Base-by-base conservation (phyloP, 2,888 invertebrate genomes). In the Drosophila lacicola region DNA sequence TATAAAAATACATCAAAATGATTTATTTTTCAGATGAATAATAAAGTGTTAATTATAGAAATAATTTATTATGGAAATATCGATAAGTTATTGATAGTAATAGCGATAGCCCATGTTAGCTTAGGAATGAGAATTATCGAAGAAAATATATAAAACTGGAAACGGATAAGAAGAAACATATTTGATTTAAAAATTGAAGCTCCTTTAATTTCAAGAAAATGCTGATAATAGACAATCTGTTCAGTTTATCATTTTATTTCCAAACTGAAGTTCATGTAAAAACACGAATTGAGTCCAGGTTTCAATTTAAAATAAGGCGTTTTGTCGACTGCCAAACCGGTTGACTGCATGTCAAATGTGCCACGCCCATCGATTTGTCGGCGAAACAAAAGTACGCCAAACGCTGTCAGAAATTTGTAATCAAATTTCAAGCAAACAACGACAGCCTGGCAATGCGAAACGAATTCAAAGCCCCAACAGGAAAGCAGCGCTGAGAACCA, bases 341-440 rank as follows among this genome's bases (percentile, higher is more conserved):
- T 21, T 39, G n/a, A 19, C 9, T 53, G 19, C 17, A 49, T 36
- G 13, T 6, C 14, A 33, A 36, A 41, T 34, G 58, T 41, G 66
- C 57, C 44, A 57, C 51, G 65, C 65, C 53, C 51, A 29, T 46
- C 29, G 4, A 45, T 11, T 10, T 14, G 13, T 2, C 13, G 4
- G 34, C 34, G 6, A 29, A 14, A 14, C 9, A 36, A 37, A 34
- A 42, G 13, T 45, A 14, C 5, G 14, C 37, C 8, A 50, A 42
- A 55, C 11, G 41, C 42, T 50, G 54, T 57, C 68, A 83, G 73
- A 78, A 82, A 85, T 76, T 62, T 66, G 66, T 77, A 74, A 80
- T 88, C 72, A 78, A 75, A 78, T 70, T 36, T 58, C 61, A 68
- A 60, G 58, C 67, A 80, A 57, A 63, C 14, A 51, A 29, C 29